A percentile compares a stretch with the other conserved stretches of the same genome.
Conservation (phyloP, 64 coral and sea anemone species). For the Montipora foliosa region DNA sequence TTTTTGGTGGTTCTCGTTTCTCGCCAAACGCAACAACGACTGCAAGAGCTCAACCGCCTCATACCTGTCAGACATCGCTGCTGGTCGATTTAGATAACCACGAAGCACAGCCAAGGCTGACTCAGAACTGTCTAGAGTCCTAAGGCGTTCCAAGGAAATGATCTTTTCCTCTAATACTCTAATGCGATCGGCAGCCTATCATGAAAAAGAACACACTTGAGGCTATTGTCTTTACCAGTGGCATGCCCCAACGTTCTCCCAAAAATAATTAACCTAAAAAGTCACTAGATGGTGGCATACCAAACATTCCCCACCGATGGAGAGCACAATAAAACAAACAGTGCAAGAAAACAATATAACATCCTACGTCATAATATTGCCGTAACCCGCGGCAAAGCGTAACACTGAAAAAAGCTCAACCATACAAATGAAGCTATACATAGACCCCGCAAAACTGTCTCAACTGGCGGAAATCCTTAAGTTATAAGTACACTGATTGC, state of each 20-base stretch:
- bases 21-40: not conserved
- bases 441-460: not conserved
- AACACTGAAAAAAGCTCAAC: not conserved
- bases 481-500: not conserved
- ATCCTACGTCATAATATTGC: not conserved
- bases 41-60: not conserved
- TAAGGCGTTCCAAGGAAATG: not conserved
- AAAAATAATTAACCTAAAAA: not conserved
- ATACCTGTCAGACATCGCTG: constrained; percentile 28
- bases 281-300: not conserved
- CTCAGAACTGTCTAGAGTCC: not conserved
- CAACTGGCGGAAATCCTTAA: not conserved
- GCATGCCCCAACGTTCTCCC: not conserved
- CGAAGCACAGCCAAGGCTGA: constrained; percentile 6
- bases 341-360: not conserved
- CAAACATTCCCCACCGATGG: not conserved
- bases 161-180: not conserved
- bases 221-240: not conserved
- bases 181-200: not conserved
- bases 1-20: constrained; percentile 21
- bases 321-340: not conserved
- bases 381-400: not conserved
- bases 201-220: not conserved
- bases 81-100: constrained; percentile 8
- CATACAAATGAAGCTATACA: not conserved